Base-by-base conservation (phyloP, 92 coral and sea anemone species). In the Palythoa grandis region DNA sequence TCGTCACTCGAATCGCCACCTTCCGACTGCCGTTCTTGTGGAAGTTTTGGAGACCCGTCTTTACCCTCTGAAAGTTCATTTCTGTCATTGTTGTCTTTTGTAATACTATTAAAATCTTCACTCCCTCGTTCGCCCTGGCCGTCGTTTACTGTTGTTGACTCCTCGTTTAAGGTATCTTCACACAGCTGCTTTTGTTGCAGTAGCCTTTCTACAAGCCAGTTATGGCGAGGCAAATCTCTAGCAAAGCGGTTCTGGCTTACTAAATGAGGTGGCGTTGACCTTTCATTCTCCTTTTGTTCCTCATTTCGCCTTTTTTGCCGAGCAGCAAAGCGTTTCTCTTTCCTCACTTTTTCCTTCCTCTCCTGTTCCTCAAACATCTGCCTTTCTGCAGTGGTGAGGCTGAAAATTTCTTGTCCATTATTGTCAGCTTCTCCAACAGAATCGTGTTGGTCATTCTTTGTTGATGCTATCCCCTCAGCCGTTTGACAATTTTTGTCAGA, bases 181-280 rank as follows among this genome's bases (percentile, higher is more conserved):
- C 94, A 88, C 1, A 95, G 88, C 77, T 90, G 95, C 7, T 97
- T 97, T 87, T 97, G 98, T 76, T 97, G 98, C 29, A 92, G 88
- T 5, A 95, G 84, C 77, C 95, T 83, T 61, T 97, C 99, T 20
- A 97, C 95, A 58, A 97, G 93, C 99, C 99, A 97, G 93, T 97
- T 97, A 79, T 97, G 99, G 19, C 99, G 88, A 40, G 99, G 99
- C 35, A 97, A 93, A 86, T 97, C 99, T 72, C 98, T 93, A 23
- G 95, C 97, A 67, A 95, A 94, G 78, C 99, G 95, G 87, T 97
- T 93, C 85, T 97, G 98, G 57, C 98, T 93, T 69, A 95, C 91
- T 52, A 94, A 82, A 84, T 94, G 95, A 47, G 98, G 98, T 7
- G 98, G 98, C 13, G 98, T 94, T 35, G 98, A 86, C 56, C 98